Percentiles rank a stretch among this genome's conserved stretches.
These are phyloP conservation scores for Geococcyx californianus DNA, from an alignment of 2,113 vertebrate genomes.

Conservation along the genomic window DNA sequence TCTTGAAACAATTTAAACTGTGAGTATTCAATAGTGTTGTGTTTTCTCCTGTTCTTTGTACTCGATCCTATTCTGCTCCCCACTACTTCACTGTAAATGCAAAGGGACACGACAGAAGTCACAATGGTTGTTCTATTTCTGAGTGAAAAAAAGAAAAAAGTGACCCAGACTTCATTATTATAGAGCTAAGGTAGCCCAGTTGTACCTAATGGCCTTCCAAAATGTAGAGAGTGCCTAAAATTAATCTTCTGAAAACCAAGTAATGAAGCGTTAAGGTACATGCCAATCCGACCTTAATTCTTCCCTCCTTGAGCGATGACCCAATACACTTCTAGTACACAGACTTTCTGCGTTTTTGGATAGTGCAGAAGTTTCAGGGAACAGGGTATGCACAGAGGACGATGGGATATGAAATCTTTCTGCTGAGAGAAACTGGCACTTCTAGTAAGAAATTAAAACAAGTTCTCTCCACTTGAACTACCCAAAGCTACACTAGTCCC, in stretches of 20 bases:
- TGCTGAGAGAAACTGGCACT: neutral
- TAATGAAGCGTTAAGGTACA: conserved; percentile 66
- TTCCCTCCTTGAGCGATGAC: conserved; percentile 62
- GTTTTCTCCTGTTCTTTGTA: neutral
- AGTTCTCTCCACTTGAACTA: neutral
- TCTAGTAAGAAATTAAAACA: neutral
- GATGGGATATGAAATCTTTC: neutral
- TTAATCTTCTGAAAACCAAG: conserved; percentile 61
- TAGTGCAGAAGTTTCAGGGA: neutral
- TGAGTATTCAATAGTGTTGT: neutral
- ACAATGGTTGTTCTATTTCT: neutral
- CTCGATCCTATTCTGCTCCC: neutral
- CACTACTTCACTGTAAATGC: neutral
- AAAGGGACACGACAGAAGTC: neutral
- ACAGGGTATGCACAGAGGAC: fast-evolving
- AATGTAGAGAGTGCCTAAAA: conserved; percentile 32
- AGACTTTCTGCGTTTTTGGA: neutral
- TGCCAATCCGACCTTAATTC: conserved; percentile 7
- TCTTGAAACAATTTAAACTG: neutral
- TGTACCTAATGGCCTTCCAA: conserved; percentile 26
- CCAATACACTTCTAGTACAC: conserved; percentile 7
- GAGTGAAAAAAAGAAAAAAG: neutral
- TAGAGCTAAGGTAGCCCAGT: neutral
- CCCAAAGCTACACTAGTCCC: neutral
- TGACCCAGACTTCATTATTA: conserved; percentile 14